A percentile compares a stretch with the other conserved stretches of the same genome.
phyloP scores from a whole-genome alignment of 2,797 vertebrate species.

The Gallinago stenura region DNA sequence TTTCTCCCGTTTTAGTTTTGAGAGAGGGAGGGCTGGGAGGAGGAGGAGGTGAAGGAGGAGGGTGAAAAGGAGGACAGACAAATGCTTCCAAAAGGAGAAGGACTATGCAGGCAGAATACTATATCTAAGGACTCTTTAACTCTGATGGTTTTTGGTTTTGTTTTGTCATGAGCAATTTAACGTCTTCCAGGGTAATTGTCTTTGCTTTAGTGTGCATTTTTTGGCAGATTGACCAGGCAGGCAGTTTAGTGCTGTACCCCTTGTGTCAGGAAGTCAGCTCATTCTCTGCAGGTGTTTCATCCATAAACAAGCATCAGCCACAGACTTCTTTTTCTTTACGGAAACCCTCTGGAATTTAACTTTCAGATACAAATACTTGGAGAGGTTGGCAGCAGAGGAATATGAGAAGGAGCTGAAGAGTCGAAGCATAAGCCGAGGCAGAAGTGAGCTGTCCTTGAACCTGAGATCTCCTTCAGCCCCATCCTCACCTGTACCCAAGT shows the following conservation, averaged over 20 bases:
- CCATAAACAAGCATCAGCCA: slow-evolving; percentile 78
- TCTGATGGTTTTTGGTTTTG: slow-evolving; percentile 40
- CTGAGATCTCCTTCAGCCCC: slow-evolving; percentile 82
- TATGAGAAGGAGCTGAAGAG: slow-evolving; percentile 87
- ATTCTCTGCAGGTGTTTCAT: slow-evolving; percentile 79
- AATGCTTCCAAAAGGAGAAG: slow-evolving; percentile 60
- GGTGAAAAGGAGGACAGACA: slow-evolving; percentile 26
- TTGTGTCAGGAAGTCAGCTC: slow-evolving; percentile 73
- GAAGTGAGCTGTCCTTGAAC: slow-evolving; percentile 92
- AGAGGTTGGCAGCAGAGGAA: slow-evolving; percentile 89
- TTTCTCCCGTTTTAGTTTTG: neutral
- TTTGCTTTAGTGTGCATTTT: slow-evolving; percentile 28
- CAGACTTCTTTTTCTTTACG: slow-evolving; percentile 79
- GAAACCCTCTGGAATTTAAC: slow-evolving; percentile 84
- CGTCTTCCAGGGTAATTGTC: slow-evolving; percentile 55
- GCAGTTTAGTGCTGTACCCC: slow-evolving; percentile 38
- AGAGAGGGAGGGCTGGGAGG: slow-evolving; percentile 16
- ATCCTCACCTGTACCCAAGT: slow-evolving; percentile 77
- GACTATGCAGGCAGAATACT: slow-evolving; percentile 46
- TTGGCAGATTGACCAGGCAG: slow-evolving; percentile 56
- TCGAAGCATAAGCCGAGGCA: slow-evolving; percentile 81
- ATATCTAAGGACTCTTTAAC: slow-evolving; percentile 41
- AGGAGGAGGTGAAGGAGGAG: slow-evolving; percentile 2
- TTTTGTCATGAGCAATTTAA: slow-evolving; percentile 67
- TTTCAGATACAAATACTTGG: slow-evolving; percentile 94